phyloP scores from a whole-genome alignment of 2,113 vertebrate genomes.

The Hippopotamus amphibius region DNA sequence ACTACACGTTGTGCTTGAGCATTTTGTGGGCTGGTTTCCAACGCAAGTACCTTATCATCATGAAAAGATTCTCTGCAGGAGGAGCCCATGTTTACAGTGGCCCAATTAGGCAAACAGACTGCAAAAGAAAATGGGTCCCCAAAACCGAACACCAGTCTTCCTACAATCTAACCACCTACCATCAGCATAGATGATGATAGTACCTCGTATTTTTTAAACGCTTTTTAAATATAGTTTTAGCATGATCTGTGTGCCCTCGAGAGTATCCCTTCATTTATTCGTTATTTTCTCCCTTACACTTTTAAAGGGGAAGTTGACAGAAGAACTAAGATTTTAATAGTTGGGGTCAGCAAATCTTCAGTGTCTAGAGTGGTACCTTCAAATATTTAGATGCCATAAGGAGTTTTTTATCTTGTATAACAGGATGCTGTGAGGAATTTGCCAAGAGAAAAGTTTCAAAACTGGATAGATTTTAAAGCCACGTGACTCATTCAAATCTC shows the following conservation, averaged over 20 bases:
- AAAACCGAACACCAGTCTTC: background rate
- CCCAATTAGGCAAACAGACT: background rate
- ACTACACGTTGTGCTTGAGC: background rate
- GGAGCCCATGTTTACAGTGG: background rate
- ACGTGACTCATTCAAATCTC: background rate
- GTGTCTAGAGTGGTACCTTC: background rate
- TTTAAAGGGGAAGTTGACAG: background rate
- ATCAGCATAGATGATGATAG: background rate
- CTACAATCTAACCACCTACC: background rate
- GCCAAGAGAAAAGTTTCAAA: background rate
- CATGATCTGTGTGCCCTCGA: background rate
- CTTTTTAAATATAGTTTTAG: background rate
- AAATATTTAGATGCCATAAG: background rate
- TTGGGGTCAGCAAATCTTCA: background rate
- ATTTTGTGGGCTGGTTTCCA: background rate
- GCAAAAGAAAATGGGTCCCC: background rate
- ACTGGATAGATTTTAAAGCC: background rate
- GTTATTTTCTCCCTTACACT: background rate
- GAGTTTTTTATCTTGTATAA: background rate
- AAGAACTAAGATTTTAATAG: constrained; percentile 1
- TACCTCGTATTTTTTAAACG: background rate
- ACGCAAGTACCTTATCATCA: background rate
- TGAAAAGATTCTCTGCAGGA: background rate
- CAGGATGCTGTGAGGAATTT: background rate
- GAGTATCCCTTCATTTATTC: background rate